Percentiles rank a stretch among this genome's conserved stretches.
These are phyloP conservation scores for Sipha flava DNA, from an alignment of 1,140 invertebrate species.

Conservation along the genomic window DNA sequence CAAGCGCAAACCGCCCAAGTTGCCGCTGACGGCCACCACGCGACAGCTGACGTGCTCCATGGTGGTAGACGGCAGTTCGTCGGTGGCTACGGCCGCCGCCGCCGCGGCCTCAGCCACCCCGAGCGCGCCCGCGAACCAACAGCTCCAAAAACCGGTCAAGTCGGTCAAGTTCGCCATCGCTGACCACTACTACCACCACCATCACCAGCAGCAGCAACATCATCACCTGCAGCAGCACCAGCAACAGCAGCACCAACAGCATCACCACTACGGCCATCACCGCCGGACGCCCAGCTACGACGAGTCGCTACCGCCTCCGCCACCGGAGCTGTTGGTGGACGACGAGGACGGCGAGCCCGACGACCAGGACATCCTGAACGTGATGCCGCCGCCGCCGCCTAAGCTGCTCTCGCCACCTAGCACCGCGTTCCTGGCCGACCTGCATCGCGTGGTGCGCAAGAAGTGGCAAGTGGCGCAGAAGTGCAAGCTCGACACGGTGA, in stretches of 20 bases:
- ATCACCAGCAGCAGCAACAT: not conserved
- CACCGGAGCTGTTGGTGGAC: slow-evolving; percentile 58
- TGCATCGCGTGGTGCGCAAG: slow-evolving; percentile 83
- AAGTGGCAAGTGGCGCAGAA: slow-evolving; percentile 91
- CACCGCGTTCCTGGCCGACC: slow-evolving; percentile 73
- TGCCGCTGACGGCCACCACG: slow-evolving; percentile 83
- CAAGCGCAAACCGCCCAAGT: slow-evolving; percentile 77
- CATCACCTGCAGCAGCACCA: no score
- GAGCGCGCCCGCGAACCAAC: no score
- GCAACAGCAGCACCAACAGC: not conserved
- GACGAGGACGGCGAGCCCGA: slow-evolving; percentile 39
- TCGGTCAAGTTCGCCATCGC: not conserved
- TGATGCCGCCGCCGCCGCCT: slow-evolving; percentile 48
- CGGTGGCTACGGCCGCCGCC: not conserved
- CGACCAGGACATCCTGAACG: slow-evolving; percentile 37
- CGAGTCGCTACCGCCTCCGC: slow-evolving; percentile 66
- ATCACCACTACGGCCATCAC: not conserved
- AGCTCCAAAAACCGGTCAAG: slow-evolving; percentile 2
- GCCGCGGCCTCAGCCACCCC: not conserved
- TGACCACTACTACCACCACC: not conserved
- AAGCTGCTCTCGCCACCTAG: slow-evolving; percentile 54
- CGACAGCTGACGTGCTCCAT: slow-evolving; percentile 53
- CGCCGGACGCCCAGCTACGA: slow-evolving; percentile 52
- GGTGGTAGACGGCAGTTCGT: slow-evolving; percentile 33
- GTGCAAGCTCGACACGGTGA: slow-evolving; percentile 72